Base-by-base conservation (phyloP, 2,888 invertebrate species). In the Ctenicera cuprea region DNA sequence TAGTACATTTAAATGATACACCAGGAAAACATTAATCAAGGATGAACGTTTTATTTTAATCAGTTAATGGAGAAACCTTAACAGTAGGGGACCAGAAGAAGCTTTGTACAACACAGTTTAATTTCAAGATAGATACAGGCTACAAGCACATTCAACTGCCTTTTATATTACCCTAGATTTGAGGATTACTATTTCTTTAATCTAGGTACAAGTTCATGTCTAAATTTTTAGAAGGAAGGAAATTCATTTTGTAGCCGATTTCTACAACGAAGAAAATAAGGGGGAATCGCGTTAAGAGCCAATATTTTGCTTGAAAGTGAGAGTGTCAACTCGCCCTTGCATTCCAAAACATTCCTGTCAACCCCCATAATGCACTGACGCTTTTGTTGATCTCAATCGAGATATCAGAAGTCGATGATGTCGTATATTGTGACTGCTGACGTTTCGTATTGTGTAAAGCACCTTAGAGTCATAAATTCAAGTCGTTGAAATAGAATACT, bases 31-130 rank as follows among this genome's bases (percentile, higher is more conserved):
- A 79, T 80, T 82, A 83, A 83, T 83, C 81, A 78, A 76, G 78
- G 78, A 77, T 80, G 80, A 82, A 82, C 79, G 80, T 78, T 81
- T 81, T 78, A 80, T 80, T 81, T 81, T 82, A 83, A 83, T 83
- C 82, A 81, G 81, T 82, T 83, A 83, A 83, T 83, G 83, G 83
- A 83, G 64, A 16, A 65, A 70, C 63, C 70, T 63, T 61, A 38
- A 41, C 59, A 52, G 45, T 59, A 63, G 57, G 68, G 66, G 63
- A 52, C 37, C 64, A 57, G 50, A 68, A 59, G 52, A 64, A 70
- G 65, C 69, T 74, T 74, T 70, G 72, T 62, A 61, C 68, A 20
- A 20, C 37, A 63, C 41, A 38, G 63, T 63, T 63, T 45, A 63
- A 63, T 59, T 59, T 59, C 30, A 38, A 38, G 59, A 59, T 59